These are phyloP conservation scores for Plecotus auritus DNA, from an alignment of 2,113 vertebrate genomes.

Conservation along the genomic window DNA sequence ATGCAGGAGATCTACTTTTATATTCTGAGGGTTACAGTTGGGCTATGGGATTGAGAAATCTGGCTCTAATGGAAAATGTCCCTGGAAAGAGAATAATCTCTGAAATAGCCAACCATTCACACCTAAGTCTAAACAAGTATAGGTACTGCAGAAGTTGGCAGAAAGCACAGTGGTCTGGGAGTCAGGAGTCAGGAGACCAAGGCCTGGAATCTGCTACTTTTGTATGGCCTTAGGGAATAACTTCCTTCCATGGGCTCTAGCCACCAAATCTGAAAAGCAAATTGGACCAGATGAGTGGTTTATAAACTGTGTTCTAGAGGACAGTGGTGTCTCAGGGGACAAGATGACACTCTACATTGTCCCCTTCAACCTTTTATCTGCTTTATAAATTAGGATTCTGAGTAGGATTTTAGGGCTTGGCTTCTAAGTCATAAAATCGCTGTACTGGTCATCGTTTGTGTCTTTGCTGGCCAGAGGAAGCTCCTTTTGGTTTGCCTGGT, in stretches of 20 bases:
- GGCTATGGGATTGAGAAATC: background rate
- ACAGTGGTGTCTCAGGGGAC: background rate
- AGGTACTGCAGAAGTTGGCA: background rate
- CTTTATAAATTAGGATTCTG: background rate
- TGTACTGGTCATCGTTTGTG: background rate
- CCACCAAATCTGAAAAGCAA: background rate
- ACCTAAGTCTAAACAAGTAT: slow-evolving; percentile 7
- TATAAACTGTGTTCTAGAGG: background rate
- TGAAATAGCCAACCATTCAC: background rate
- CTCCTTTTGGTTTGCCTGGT: too few relatives aligned
- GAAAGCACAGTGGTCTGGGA: background rate
- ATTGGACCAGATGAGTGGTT: background rate
- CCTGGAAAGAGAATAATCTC: background rate
- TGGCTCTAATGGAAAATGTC: background rate
- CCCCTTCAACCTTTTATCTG: background rate
- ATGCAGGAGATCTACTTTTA: background rate
- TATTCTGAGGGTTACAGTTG: background rate
- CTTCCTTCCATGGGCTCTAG: background rate
- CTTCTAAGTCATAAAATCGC: background rate
- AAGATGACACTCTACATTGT: background rate
- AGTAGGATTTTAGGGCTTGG: background rate
- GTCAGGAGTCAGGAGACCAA: background rate
- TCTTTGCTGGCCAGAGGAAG: background rate
- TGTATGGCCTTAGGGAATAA: background rate
- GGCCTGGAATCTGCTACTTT: background rate